Evolutionary conservation across 1,140 invertebrate genomes (phyloP).

Genomic region (Zaprionus vittiger): DNA sequence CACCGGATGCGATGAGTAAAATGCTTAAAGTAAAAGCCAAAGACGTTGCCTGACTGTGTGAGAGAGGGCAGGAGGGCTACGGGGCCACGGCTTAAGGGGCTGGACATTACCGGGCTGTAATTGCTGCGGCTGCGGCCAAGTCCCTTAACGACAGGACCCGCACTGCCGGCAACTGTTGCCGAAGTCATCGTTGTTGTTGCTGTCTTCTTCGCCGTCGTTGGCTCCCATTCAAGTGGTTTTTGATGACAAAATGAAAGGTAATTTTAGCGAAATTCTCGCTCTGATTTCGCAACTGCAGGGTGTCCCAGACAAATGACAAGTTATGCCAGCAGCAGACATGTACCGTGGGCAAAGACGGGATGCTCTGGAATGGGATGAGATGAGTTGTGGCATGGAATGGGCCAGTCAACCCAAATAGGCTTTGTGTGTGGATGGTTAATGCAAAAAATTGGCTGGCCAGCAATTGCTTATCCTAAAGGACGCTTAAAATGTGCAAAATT

Average conservation of each 20-base stretch:
- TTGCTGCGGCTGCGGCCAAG: conserved; percentile 66
- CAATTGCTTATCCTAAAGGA: conserved; percentile 31
- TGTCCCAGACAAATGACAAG: conserved; percentile 72
- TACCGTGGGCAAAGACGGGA: neutral
- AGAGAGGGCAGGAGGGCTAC: neutral
- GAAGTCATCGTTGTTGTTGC: neutral
- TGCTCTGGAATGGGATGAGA: neutral
- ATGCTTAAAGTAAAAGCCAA: conserved; percentile 66
- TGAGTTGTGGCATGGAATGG: neutral
- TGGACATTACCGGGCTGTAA: conserved; percentile 73
- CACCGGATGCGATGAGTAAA: conserved; percentile 62
- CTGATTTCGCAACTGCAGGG: conserved; percentile 61
- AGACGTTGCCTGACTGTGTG: conserved; percentile 24
- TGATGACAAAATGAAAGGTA: conserved; percentile 84
- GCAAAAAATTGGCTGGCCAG: conserved; percentile 52
- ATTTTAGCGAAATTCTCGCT: conserved; percentile 71
- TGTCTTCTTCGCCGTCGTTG: conserved; percentile 14
- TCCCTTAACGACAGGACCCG: conserved; percentile 56
- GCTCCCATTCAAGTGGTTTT: conserved; percentile 80
- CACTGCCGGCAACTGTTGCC: conserved; percentile 37
- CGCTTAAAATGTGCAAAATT: conserved; percentile 57
- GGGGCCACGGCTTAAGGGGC: conserved; percentile 22
- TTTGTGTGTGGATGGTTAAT: conserved; percentile 55
- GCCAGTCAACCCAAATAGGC: conserved; percentile 46
- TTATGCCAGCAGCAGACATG: conserved; percentile 57